Base-by-base conservation (phyloP, 2,797 vertebrate species). In the Sphenopsis melanotis region DNA sequence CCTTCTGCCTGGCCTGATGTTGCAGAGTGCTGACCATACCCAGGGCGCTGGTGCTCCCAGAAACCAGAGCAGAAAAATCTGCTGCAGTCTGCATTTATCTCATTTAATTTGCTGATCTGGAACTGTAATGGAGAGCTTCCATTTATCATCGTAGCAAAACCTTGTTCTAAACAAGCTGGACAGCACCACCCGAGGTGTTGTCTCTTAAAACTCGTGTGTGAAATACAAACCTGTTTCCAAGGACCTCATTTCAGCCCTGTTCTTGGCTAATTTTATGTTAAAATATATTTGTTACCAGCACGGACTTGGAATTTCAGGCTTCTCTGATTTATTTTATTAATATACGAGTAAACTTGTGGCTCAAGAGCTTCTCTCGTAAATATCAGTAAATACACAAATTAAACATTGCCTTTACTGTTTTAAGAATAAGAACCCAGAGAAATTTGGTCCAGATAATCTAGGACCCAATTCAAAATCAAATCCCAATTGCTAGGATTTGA, bases 301-400 rank as follows among this genome's bases (percentile, higher is more conserved):
- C 0, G 29, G 53, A 18, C 20, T 60, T 92, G 3, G 57, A 14
- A 49, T 59, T 86, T 86, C 69, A 56, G 64, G 7, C 29, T 80
- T 60, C 6, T 14, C 36, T 23, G 19, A 10, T 71, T 47, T 84
- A 17, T 84, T 64, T 65, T 46, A 30, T 59, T 6, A 3, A 30
- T 24, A 22, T 2, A 3, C 11, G 4, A 75, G 6, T 41, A 13
- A 68, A 71, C 7, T 21, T 0, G 0, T 2, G 32, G 15, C 44
- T 91, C 1, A 1, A 50, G 65, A 83, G 53, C 17, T 56, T 47
- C 12, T 37, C 47, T 65, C 5, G 1, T 70, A 42, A 19, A 41
- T 4, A 1, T 16, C 34, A 32, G 52, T 22, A 69, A 64, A 61
- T 34, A 19, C 10, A 46, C 12, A 89, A 56, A 53, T 15, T 9